Conservation (phyloP, 1,140 invertebrate species). For the Neelides sp. region DNA sequence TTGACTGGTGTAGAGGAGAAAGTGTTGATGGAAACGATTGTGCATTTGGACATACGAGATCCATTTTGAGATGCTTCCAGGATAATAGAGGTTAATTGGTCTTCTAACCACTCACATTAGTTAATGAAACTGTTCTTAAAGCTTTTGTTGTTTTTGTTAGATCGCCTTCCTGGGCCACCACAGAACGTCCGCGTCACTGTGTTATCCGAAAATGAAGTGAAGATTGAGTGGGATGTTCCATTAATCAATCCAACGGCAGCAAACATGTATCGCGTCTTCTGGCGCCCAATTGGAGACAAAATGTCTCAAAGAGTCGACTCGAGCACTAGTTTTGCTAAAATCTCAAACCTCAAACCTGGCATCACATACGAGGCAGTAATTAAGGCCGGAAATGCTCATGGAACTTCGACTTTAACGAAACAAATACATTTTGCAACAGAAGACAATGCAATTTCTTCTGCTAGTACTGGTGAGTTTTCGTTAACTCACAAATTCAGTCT, state of each 20-base stretch:
- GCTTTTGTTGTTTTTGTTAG: constrained; percentile 31
- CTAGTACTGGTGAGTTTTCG: constrained; percentile 41
- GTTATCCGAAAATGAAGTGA: constrained; percentile 45
- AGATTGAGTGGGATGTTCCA: constrained; percentile 60
- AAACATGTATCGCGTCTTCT: constrained; percentile 57
- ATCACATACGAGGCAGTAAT: constrained; percentile 62
- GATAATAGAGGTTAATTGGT: constrained; percentile 49
- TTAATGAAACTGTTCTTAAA: not conserved
- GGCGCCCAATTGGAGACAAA: constrained; percentile 38
- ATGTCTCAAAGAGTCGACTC: constrained; percentile 53
- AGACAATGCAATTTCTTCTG: constrained; percentile 51
- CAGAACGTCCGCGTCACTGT: constrained; percentile 51
- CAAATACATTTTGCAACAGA: constrained; percentile 57
- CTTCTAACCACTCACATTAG: not conserved
- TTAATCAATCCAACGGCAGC: constrained; percentile 65
- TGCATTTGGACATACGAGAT: constrained; percentile 53
- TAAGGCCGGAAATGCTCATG: constrained; percentile 65
- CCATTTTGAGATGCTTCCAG: constrained; percentile 65
- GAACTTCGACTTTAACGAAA: constrained; percentile 57
- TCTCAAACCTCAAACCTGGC: constrained; percentile 54
- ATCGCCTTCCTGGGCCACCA: constrained; percentile 58
- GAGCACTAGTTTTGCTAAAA: constrained; percentile 49
- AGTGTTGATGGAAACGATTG: constrained; percentile 48
- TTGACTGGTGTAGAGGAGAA: constrained; percentile 61
- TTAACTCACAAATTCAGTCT: too few species aligned